Percentiles rank a stretch among this genome's conserved stretches.
Conservation (phyloP, 2,797 vertebrate species). For the Mormyrus proboscirostris region DNA sequence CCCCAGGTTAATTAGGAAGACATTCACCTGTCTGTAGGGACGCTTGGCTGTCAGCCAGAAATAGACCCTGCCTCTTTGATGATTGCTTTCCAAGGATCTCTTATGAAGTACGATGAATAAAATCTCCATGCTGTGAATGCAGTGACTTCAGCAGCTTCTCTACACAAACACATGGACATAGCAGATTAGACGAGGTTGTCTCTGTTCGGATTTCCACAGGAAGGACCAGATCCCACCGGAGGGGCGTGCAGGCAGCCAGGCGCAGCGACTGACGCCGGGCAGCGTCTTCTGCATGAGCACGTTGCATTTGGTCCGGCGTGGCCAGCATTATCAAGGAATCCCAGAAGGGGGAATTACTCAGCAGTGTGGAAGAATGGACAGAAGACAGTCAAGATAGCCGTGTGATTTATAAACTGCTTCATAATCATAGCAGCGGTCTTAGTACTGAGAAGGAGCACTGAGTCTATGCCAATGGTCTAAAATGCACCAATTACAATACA, state of each 20-base stretch:
- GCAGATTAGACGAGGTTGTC: not conserved
- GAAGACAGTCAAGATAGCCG: not conserved
- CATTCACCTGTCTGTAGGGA: not conserved
- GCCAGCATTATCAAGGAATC: not conserved
- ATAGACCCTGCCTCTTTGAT: not conserved
- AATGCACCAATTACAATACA: not conserved
- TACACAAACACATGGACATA: not conserved
- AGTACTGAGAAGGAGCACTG: not conserved
- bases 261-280: not conserved
- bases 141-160: not conserved
- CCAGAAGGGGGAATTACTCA: not conserved
- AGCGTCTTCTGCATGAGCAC: not conserved
- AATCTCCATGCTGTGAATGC: not conserved
- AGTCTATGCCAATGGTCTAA: not conserved
- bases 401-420: not conserved
- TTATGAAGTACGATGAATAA: not conserved
- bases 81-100: not conserved
- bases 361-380: not conserved
- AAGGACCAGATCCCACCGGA: not conserved
- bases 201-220: not conserved
- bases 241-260: not conserved
- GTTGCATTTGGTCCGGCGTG: not conserved
- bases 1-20: not conserved
- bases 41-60: not conserved
- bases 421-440: not conserved